Conservation (phyloP, 1,140 invertebrate genomes). For the Zaprionus nigranus region DNA sequence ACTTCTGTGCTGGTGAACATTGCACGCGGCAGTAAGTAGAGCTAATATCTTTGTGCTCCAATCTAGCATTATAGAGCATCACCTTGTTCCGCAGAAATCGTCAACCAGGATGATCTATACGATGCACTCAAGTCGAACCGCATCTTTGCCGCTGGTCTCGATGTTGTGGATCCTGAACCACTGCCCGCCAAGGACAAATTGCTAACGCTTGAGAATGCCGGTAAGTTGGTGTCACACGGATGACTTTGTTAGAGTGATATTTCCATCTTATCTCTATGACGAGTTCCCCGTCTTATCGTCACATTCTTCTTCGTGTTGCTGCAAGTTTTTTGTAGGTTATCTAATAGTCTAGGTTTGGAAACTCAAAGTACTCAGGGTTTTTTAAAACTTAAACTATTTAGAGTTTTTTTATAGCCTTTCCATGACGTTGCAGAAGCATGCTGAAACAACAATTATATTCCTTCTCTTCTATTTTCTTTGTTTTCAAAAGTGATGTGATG, state of each 20-base stretch:
- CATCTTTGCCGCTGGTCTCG: conserved; percentile 95
- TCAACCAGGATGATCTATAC: conserved; percentile 92
- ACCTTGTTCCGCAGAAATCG: conserved; percentile 87
- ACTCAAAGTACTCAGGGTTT: neutral
- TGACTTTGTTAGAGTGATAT: conserved; percentile 7
- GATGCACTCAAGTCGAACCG: conserved; percentile 90
- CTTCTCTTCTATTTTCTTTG: too few relatives aligned
- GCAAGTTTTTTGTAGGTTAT: conserved; percentile 67
- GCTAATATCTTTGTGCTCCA: conserved; percentile 86
- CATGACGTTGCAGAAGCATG: too few relatives aligned
- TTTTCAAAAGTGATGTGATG: neutral
- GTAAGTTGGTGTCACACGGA: conserved; percentile 85
- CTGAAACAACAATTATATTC: too few relatives aligned
- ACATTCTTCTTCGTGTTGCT: conserved; percentile 14
- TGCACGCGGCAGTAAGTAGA: conserved; percentile 89
- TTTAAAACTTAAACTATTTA: neutral
- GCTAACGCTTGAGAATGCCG: conserved; percentile 91
- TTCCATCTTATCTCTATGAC: conserved; percentile 44
- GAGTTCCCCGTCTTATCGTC: conserved; percentile 48
- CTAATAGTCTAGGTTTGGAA: neutral
- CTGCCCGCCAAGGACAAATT: conserved; percentile 92
- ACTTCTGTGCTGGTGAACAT: conserved; percentile 93
- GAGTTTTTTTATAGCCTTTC: neutral
- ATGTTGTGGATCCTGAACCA: conserved; percentile 97
- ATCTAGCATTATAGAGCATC: conserved; percentile 58